These are phyloP conservation scores for Antheraea mylitta DNA, from an alignment of 1,140 invertebrate genomes.

Conservation along the genomic window DNA sequence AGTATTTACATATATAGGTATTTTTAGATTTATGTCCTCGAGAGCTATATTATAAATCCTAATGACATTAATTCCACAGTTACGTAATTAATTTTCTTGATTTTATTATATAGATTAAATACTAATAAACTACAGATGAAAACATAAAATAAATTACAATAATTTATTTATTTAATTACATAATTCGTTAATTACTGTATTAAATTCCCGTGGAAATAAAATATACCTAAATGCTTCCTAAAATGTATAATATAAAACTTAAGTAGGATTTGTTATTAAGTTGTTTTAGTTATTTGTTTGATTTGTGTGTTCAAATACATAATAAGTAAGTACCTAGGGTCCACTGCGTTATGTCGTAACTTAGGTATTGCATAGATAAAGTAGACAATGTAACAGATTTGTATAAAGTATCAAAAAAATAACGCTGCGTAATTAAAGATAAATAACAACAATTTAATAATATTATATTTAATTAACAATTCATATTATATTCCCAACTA, in stretches of 20 bases:
- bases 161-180: too few relatives aligned
- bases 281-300: conserved; percentile 13
- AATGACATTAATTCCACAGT: too few relatives aligned
- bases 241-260: neutral
- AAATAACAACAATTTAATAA: too few relatives aligned
- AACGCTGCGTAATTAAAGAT: neutral
- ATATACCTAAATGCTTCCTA: neutral
- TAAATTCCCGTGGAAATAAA: neutral
- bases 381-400: conserved; percentile 23
- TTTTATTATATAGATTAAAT: too few relatives aligned
- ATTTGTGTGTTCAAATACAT: conserved; percentile 22
- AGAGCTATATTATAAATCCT: neutral
- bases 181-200: too few relatives aligned
- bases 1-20: too few relatives aligned
- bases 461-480: too few relatives aligned
- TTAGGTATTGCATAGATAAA: conserved; percentile 44
- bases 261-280: conserved; percentile 13
- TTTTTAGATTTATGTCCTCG: neutral
- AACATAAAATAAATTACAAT: too few relatives aligned
- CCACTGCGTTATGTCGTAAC: conserved; percentile 45
- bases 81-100: too few relatives aligned
- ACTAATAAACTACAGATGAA: too few relatives aligned
- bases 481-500: too few relatives aligned
- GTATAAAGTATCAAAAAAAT: neutral
- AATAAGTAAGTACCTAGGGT: conserved; percentile 55